Evolutionary conservation across 2,113 vertebrate species (phyloP), one percentile per base, ranked within the genome.

Genomic region (Centrocercus urophasianus): DNA sequence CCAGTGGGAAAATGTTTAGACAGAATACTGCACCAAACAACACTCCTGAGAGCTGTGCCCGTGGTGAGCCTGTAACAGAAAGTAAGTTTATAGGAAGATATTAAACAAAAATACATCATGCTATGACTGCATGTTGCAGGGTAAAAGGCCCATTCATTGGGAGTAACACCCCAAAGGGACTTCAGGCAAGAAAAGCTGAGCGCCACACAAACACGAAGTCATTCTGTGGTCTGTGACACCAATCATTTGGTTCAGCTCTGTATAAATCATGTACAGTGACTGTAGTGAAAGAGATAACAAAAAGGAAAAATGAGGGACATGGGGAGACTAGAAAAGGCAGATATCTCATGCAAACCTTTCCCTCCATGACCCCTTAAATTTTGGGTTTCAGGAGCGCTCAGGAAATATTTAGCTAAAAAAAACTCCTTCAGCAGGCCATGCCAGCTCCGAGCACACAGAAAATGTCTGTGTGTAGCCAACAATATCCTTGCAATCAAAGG

Each of bases 1-100:
- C 97, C 97, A 98, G 95, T 98, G 96, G 97, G 97, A 98, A 98
- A 97, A 96, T 96, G 95, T 95, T 96, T 79, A 94, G 96, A 92
- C 56, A 20, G 93, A 95, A 80, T 72, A 73, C 81, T 83, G 81
- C 59, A 90, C 86, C 88, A 57, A 96, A 89, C 71, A 87, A 30
- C 85, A 32, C 94, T 92, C 93, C 84, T 95, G 92, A 95, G 95
- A 89, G 94, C 95, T 96, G 91, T 84, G 85, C 66, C 69, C 83
- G 83, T 54, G 93, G 77, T 71, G 80, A 88, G 94, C 95, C 91
- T 60, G 20, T 67, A 78, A 61, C 28, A 93, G 92, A 90, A 91
- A 85, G 86, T 60, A 60, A 76, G 60, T 74, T 83, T 89, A 60
- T 24, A 45, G 85, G 74, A 84, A 94, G 83, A 54, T 64, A 85